Evolutionary conservation across 1,140 invertebrate genomes (phyloP), one percentile per base, ranked within the genome.

Genomic region (Anastrepha ludens): DNA sequence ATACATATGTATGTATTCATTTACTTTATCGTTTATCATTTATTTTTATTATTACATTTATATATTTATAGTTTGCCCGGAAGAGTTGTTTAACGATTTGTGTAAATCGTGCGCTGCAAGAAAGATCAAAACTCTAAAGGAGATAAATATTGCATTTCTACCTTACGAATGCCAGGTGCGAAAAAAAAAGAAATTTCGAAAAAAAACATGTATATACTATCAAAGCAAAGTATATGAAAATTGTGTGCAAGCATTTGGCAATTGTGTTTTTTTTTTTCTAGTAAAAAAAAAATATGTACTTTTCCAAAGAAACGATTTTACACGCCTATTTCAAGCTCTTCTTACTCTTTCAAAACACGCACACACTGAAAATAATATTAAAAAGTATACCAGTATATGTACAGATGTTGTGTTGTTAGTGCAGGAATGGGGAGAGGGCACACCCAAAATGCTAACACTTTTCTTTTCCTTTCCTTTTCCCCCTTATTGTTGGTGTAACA

Each of bases 131-230:
- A 99, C 98, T 87, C 95, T 99, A 92, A 99, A 99, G 95, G 99
- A 99, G 95, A 99, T 99, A 94, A 99, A 99, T 96, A 99, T 99
- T 94, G 98, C 99, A 92, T 99, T 99, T 95, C 96, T 99, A 91
- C 99, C 99, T 89, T 99, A 99, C 94, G 99, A 99, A 94, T 97
- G 98, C 92, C 98, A 99, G 97, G 98, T 98, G 95, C 94, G 94
- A 89, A 89, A 88, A 89, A 87, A 81, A 89, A 90, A 47, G 41
- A 88, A 88, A 88, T 60, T 67, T 41, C 62, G 64, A 67, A 74
- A 87, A 88, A 88, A 87, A 55, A 60, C 50, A 88, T 86, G 70
- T 88, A 89, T 87, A 78, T 87, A 88, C 88, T 55, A 86, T 89
- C 87, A 88, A 87, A 87, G 60, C 88, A 87, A 87, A 87, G 47